Evolutionary conservation across 2,113 vertebrate genomes (phyloP).

Genomic region (Chitala chitala): DNA sequence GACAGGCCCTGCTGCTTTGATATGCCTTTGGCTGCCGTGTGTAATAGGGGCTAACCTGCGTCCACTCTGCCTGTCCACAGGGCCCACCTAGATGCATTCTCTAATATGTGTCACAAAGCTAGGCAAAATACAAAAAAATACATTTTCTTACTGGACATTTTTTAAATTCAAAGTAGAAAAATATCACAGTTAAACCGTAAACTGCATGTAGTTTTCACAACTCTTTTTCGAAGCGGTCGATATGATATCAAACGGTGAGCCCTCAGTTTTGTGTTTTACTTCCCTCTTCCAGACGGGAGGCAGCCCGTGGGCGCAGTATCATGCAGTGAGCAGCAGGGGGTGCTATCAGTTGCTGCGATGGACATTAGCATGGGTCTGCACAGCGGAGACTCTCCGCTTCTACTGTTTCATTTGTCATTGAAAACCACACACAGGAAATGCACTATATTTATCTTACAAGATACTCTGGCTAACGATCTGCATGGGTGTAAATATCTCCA

Average conservation of each 20-base stretch:
- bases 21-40: not conserved
- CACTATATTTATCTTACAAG: conserved; percentile 18
- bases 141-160: not conserved
- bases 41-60: no score
- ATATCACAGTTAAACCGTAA: no score
- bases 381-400: conserved; percentile 22
- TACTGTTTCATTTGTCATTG: conserved; percentile 23
- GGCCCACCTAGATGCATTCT: not conserved
- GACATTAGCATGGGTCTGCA: not conserved
- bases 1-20: no score
- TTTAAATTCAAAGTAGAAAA: no score
- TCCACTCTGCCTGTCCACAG: no score
- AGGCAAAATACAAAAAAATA: not conserved
- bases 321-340: conserved; percentile 68
- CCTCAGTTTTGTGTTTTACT: not conserved
- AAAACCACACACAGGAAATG: not conserved
- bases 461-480: not conserved
- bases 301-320: conserved; percentile 24
- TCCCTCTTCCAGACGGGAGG: conserved; percentile 29
- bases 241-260: not conserved
- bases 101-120: not conserved
- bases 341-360: conserved; percentile 57
- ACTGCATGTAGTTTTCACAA: no score
- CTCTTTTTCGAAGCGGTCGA: no score
- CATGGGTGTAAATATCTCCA: not conserved